Evolutionary conservation across 1,140 invertebrate species (phyloP), one percentile per base, ranked within the genome.

Genomic region (Diorhabda carinulata): DNA sequence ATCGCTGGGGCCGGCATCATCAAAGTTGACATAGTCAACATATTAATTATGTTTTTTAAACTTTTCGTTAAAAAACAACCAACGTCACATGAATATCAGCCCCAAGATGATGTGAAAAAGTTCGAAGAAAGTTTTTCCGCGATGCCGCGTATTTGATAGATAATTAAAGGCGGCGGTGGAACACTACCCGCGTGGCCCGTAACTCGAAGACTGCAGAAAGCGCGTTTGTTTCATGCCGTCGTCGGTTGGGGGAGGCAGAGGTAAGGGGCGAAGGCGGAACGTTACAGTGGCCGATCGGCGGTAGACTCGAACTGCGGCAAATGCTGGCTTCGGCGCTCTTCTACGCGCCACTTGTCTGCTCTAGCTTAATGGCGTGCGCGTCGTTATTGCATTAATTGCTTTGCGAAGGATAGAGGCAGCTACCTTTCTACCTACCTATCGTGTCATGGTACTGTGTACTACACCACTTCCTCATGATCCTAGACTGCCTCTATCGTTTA

Each of bases 1-100:
- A 80, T 78, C 45, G 77, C 73, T 57, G 78, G 77, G 10, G 79
- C 77, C 44, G 79, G 79, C 78, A 80, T 80, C 79, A 80, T 79
- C 67, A 80, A 70, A 64, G 79, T 79, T 59, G 79, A 80, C 79
- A 80, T 79, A 47, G 79, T 78, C 74, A 80, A 75, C 79, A 77
- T 79, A 70, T 73, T 75, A 42, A 40, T 4, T 45, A n/a, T 10
- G 43, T 6, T 64, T 6, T n/a, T 41, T 4, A 25, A 43, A 10
- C 7, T 44, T n/a, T 41, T 64, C 5, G 5, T 25, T 47, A 64
- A 52, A 43, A 64, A 64, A 47, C 62, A 43, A 9, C 45, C 9
- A 4, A 64, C 43, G 43, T 52, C 62, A 52, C 44, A 64, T 8
- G 44, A 9, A 64, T 40, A 44, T 44, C 4, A 45, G 8, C 41